phyloP scores from a whole-genome alignment of 2,888 invertebrate genomes.

The Drosophila multiciliata region DNA sequence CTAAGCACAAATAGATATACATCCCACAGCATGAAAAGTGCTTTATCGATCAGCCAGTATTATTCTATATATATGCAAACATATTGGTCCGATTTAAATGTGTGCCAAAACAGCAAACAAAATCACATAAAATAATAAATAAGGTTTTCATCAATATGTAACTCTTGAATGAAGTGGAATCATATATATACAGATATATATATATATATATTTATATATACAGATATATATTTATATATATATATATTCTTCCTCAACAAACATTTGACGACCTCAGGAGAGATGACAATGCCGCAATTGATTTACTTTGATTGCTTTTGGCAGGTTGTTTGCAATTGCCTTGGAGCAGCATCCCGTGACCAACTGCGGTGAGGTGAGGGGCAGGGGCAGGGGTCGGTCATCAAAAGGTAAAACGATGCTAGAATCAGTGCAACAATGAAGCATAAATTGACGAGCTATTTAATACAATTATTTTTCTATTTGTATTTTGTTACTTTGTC shows the following conservation, averaged over 20 bases:
- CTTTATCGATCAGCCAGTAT: too few species aligned
- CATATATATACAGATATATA: slow-evolving; percentile 11
- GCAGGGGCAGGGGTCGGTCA: background rate
- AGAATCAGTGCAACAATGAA: slow-evolving; percentile 12
- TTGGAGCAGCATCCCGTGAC: background rate
- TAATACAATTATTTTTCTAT: slow-evolving; percentile 44
- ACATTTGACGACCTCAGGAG: slow-evolving; percentile 52
- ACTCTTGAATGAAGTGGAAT: slow-evolving; percentile 75
- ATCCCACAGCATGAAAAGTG: too few species aligned
- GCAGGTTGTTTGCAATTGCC: slow-evolving; percentile 28
- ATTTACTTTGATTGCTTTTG: slow-evolving; percentile 74
- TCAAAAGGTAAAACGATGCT: background rate
- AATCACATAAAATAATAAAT: background rate
- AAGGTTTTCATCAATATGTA: slow-evolving; percentile 28
- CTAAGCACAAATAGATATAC: too few species aligned
- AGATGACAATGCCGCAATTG: slow-evolving; percentile 69
- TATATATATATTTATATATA: slow-evolving; percentile 2
- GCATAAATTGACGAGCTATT: slow-evolving; percentile 25
- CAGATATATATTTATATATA: slow-evolving; percentile 2
- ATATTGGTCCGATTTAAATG: slow-evolving; percentile 4
- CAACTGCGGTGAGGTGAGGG: too few species aligned
- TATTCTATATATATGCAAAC: slow-evolving; percentile 26
- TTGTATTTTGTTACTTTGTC: background rate
- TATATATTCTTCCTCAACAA: slow-evolving; percentile 4
- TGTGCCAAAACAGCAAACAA: background rate